These are phyloP conservation scores for Xylota segnis DNA, from an alignment of 2,888 invertebrate genomes.

Conservation along the genomic window DNA sequence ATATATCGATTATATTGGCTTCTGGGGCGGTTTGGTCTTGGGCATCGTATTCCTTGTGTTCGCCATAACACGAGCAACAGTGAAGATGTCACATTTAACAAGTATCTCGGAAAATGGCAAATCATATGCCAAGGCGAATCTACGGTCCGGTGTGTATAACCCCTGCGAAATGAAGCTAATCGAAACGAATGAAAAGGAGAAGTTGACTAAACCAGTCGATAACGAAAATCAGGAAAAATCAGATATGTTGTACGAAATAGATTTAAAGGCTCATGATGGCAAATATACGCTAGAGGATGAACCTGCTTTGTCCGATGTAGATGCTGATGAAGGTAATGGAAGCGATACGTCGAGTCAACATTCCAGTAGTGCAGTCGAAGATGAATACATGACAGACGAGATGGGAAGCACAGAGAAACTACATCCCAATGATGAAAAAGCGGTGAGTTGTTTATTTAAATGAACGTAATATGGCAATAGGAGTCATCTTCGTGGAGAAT, in stretches of 20 bases:
- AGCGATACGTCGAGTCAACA: constrained; percentile 55
- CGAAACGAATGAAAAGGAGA: constrained; percentile 78
- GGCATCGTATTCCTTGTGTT: constrained; percentile 81
- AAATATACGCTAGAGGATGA: constrained; percentile 57
- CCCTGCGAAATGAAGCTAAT: constrained; percentile 82
- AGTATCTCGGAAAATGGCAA: constrained; percentile 80
- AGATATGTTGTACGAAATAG: constrained; percentile 63
- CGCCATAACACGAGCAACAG: constrained; percentile 82
- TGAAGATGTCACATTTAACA: constrained; percentile 81
- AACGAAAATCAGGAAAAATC: constrained; percentile 73
- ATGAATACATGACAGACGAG: constrained; percentile 65
- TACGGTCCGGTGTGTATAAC: constrained; percentile 80
- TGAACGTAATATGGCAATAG: too few relatives aligned
- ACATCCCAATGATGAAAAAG: constrained; percentile 41
- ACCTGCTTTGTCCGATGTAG: constrained; percentile 60
- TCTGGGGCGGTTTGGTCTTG: constrained; percentile 81
- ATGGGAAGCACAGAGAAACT: constrained; percentile 31
- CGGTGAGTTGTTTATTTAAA: constrained; percentile 34
- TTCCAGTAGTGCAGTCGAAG: constrained; percentile 51
- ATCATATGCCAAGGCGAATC: constrained; percentile 80
- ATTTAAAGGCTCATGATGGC: constrained; percentile 44
- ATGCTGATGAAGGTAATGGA: constrained; percentile 51
- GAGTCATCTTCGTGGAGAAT: not conserved
- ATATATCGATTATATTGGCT: constrained; percentile 85
- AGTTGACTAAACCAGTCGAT: constrained; percentile 75